Percentiles rank a stretch among this genome's conserved stretches.
These are phyloP conservation scores for Patella caerulea DNA, from an alignment of 2,888 invertebrate genomes.

Conservation along the genomic window DNA sequence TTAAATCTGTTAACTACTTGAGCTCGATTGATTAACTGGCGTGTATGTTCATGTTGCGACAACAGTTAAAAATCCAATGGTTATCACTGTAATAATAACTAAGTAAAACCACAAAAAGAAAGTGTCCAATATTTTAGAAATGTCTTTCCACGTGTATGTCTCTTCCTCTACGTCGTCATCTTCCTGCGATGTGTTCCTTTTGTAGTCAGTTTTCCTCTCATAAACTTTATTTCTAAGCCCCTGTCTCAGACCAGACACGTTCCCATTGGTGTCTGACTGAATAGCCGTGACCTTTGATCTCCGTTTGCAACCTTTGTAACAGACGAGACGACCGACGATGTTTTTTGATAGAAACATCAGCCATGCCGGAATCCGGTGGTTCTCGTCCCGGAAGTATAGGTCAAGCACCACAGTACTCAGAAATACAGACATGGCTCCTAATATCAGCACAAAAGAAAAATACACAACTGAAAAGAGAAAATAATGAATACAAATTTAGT, in stretches of 20 bases:
- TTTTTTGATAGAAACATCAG: not conserved
- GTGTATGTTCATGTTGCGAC: no score
- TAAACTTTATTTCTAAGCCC: no score
- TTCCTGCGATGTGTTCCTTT: no score
- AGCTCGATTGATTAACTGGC: no score
- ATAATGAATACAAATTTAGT: no score
- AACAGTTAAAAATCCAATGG: conserved; percentile 10
- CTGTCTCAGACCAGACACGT: no score
- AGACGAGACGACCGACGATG: conserved; percentile 14
- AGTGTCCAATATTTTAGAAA: conserved; percentile 9
- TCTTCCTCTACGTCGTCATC: no score
- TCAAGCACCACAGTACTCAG: conserved; percentile 18
- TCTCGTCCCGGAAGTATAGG: conserved; percentile 20
- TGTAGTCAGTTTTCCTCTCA: no score
- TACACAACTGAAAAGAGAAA: conserved; percentile 20
- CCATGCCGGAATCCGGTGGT: not conserved
- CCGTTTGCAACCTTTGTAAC: conserved; percentile 10
- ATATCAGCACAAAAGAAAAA: conserved; percentile 5
- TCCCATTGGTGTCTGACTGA: no score
- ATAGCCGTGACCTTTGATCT: no score
- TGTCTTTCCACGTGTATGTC: conserved; percentile 14
- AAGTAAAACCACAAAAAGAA: conserved; percentile 16
- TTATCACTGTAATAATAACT: not conserved
- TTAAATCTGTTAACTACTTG: no score
- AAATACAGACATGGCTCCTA: conserved; percentile 15